These are phyloP conservation scores for Chaetophractus vellerosus DNA, from an alignment of 2,797 vertebrate species.

Conservation along the genomic window DNA sequence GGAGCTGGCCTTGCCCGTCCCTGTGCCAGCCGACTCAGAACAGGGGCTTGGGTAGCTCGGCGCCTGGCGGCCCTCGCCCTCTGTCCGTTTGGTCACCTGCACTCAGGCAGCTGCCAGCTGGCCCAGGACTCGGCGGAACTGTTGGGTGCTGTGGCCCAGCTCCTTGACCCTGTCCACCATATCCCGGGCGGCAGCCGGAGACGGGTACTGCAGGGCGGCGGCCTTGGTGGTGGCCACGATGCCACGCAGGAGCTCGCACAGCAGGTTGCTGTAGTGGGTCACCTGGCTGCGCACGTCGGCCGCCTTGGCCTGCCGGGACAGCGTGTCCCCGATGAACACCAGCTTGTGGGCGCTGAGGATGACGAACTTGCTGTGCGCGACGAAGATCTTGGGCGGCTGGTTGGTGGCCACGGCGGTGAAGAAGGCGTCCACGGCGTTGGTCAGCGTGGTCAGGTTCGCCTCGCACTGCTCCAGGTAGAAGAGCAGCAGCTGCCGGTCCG, in stretches of 20 bases:
- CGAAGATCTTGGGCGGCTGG: slow-evolving; percentile 98
- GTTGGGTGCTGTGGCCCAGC: slow-evolving; percentile 95
- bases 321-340: slow-evolving; percentile 97
- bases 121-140: slow-evolving; percentile 95
- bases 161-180: slow-evolving; percentile 97
- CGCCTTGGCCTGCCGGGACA: slow-evolving; percentile 96
- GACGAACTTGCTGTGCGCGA: slow-evolving; percentile 98
- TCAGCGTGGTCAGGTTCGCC: slow-evolving; percentile 96
- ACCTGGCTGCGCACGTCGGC: slow-evolving; percentile 94
- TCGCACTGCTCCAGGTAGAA: slow-evolving; percentile 99
- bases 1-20: slow-evolving; percentile 12
- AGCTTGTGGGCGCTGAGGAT: slow-evolving; percentile 98
- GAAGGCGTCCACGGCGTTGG: slow-evolving; percentile 97
- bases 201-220: slow-evolving; percentile 96
- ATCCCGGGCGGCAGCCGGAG: slow-evolving; percentile 93
- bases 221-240: slow-evolving; percentile 97
- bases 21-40: not conserved
- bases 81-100: not conserved
- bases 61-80: not conserved
- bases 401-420: slow-evolving; percentile 95
- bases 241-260: slow-evolving; percentile 97
- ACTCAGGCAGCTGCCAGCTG: slow-evolving; percentile 95
- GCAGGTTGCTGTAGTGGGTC: slow-evolving; percentile 96
- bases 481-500: slow-evolving; percentile 96
- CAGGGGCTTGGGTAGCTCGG: not conserved